These are phyloP conservation scores for Sebastes vulpes DNA, from an alignment of 2,797 vertebrate species.

Conservation along the genomic window DNA sequence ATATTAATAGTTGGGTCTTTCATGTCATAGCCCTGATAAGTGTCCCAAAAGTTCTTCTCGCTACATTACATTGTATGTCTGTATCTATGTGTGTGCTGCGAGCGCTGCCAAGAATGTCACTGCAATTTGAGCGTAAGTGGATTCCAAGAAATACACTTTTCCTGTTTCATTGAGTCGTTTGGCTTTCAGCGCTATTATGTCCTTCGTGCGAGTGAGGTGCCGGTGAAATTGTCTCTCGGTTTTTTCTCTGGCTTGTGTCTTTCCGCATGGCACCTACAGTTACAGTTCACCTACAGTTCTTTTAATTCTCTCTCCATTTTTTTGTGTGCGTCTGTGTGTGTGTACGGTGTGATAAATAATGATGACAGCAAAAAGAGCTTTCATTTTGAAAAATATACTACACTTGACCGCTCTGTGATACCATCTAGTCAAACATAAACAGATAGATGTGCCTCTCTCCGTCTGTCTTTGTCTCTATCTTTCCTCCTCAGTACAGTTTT, in stretches of 20 bases:
- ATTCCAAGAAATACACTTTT: slow-evolving; percentile 82
- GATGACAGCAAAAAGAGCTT: slow-evolving; percentile 16
- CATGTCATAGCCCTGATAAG: slow-evolving; percentile 61
- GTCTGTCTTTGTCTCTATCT: neutral
- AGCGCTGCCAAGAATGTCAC: slow-evolving; percentile 76
- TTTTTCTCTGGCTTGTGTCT: slow-evolving; percentile 48
- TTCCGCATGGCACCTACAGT: slow-evolving; percentile 42
- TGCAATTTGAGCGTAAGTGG: slow-evolving; percentile 78
- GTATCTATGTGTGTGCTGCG: slow-evolving; percentile 6
- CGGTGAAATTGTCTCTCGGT: slow-evolving; percentile 50
- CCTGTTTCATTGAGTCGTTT: slow-evolving; percentile 75
- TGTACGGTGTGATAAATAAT: slow-evolving; percentile 16
- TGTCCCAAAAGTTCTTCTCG: slow-evolving; percentile 55
- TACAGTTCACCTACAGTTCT: slow-evolving; percentile 51
- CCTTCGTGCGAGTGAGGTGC: slow-evolving; percentile 59
- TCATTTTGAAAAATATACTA: slow-evolving; percentile 45
- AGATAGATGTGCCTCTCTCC: slow-evolving; percentile 12
- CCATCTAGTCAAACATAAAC: slow-evolving; percentile 39
- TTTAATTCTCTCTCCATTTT: neutral
- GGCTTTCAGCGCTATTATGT: slow-evolving; percentile 76
- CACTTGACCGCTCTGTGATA: slow-evolving; percentile 24
- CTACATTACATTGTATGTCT: slow-evolving; percentile 59
- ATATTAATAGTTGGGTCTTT: slow-evolving; percentile 45
- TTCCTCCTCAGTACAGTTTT: neutral
- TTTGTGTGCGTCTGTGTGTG: neutral